These are phyloP conservation scores for Euzetes globulus DNA, from an alignment of 2,888 invertebrate genomes.

Conservation along the genomic window DNA sequence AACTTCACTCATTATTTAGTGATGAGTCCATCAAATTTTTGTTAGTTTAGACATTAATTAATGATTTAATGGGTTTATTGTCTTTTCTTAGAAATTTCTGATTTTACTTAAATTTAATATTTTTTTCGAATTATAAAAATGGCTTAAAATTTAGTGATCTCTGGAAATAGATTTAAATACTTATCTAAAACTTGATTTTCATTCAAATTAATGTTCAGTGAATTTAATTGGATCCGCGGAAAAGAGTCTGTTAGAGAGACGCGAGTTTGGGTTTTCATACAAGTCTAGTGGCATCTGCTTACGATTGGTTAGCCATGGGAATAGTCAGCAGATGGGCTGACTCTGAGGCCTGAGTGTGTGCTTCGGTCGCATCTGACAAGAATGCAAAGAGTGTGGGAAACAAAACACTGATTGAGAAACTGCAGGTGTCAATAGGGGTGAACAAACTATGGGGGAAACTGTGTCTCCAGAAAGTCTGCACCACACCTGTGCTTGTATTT, in stretches of 20 bases:
- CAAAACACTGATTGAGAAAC: conserved; percentile 23
- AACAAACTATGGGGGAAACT: conserved; percentile 7
- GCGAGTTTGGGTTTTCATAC: background rate
- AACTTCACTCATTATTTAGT: no score
- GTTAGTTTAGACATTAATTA: no score
- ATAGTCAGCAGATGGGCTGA: conserved; percentile 3
- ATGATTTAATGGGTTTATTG: no score
- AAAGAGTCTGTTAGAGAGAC: background rate
- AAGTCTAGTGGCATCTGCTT: conserved; percentile 16
- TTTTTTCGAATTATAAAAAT: no score
- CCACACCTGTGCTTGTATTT: background rate
- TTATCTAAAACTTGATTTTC: no score
- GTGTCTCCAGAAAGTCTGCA: conserved; percentile 16
- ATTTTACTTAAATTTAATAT: no score
- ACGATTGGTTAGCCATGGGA: conserved; percentile 8
- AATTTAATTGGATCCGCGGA: no score
- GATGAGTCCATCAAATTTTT: no score
- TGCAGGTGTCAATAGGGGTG: conserved; percentile 16
- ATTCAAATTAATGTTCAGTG: no score
- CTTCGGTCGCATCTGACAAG: conserved; percentile 15
- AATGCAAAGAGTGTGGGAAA: conserved; percentile 16
- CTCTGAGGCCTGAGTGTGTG: background rate
- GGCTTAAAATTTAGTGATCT: no score
- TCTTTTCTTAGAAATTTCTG: no score
- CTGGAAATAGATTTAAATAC: no score